Conservation (phyloP, 2,888 invertebrate genomes). For the Eupithecia subfuscata region DNA sequence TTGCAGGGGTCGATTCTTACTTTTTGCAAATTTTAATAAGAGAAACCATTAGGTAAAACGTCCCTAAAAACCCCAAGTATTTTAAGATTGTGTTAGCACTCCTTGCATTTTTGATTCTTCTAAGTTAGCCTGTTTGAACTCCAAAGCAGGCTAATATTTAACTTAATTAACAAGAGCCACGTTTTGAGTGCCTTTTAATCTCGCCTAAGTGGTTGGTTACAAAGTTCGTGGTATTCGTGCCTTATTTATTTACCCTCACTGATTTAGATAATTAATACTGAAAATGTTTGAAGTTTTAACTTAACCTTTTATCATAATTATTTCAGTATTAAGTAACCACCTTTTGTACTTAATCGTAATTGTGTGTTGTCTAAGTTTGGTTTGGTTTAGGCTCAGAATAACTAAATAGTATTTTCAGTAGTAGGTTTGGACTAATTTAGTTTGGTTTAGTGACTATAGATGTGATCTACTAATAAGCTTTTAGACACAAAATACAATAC, state of each 20-base stretch:
- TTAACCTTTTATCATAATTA: neutral
- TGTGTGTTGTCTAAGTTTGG: no score
- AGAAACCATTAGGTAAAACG: neutral
- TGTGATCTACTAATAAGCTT: no score
- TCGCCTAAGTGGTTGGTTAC: constrained; percentile 8
- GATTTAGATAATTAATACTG: constrained; percentile 4
- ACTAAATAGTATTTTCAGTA: no score
- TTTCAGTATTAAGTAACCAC: neutral
- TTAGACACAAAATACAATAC: no score
- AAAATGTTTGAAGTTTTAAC: neutral
- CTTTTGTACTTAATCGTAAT: neutral
- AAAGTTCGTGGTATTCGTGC: constrained; percentile 2
- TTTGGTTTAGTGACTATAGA: no score
- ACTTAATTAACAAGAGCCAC: constrained; percentile 25
- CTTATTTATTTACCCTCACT: constrained; percentile 9
- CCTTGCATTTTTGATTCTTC: constrained; percentile 27
- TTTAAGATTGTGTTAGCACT: constrained; percentile 9
- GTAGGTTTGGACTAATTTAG: no score
- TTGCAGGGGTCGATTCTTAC: no score
- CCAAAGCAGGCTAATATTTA: constrained; percentile 28
- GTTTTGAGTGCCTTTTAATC: constrained; percentile 22
- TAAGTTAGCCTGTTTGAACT: constrained; percentile 26
- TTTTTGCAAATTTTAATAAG: no score
- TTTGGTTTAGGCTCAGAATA: no score
- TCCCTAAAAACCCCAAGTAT: neutral